Evolutionary conservation across 2,888 invertebrate species (phyloP), one percentile per base, ranked within the genome.

Genomic region (Synergus gifuensis): DNA sequence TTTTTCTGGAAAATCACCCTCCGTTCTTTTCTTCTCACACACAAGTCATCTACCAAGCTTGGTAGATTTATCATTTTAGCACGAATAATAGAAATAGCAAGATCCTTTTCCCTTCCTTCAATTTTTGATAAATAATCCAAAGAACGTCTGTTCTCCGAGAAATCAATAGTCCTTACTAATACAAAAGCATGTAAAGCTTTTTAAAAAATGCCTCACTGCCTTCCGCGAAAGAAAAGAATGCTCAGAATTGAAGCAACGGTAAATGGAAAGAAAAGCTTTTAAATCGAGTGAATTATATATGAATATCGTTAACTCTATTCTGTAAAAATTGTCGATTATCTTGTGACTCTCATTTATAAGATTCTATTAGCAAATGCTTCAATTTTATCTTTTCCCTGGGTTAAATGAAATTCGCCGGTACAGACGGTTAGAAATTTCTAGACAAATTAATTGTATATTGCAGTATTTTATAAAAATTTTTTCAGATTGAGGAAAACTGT

Each of bases 401-500:
- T n/a, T 36, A 67, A 36, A 67, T 18, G 7, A 67, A 14, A 67
- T 44, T 44, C 11, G 16, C 12, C n/a, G 67, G 67, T 67, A 36
- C 16, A 44, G 16, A 67, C 40, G n/a, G 11, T 46, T 76, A 62
- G 22, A 76, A 76, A 62, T n/a, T 76, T 54, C 18, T 63, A 63
- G 63, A 76, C 16, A 18, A 73, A 54, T 49, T 66, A 36, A 28
- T 73, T 54, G 73, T 73, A 54, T 5, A 73, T 73, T 54, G n/a
- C 46, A 36, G n/a, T 54, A 11, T 73, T 73, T 54, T 54, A 14
- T 54, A 62, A 16, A 46, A 42, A 12, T 12, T 69, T 42, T 28
- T 42, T 62, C 18, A 62, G 22, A 76, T 76, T 7, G 42, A 79
- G 49, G 14, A 67, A 77, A 79, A 22, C 67, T 76, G 14, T 49